Conservation (phyloP, 2,113 vertebrate species). For the Pelvicachromis taeniatus region DNA sequence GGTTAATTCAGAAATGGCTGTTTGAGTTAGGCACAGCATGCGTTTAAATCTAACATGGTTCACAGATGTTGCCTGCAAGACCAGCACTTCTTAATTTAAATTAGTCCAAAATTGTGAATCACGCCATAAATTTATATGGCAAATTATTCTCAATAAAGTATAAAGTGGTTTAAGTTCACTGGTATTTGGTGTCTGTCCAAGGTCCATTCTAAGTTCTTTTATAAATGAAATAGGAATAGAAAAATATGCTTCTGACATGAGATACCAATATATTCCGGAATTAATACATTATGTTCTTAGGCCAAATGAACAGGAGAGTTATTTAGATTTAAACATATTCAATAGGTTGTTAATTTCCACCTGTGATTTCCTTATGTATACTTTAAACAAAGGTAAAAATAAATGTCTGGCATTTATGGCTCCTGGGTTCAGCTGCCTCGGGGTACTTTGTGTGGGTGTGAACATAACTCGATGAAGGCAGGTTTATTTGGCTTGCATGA, state of each 20-base stretch:
- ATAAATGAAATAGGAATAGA: not conserved
- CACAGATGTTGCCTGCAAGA: not conserved
- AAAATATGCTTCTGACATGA: not conserved
- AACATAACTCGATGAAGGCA: conserved; percentile 37
- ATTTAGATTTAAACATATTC: not conserved
- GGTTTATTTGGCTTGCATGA: conserved; percentile 33
- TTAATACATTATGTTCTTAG: not conserved
- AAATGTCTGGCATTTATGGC: conserved; percentile 7
- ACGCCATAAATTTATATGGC: not conserved
- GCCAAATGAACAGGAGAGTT: not conserved
- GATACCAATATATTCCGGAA: not conserved
- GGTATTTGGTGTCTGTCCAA: not conserved
- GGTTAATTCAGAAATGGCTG: not conserved
- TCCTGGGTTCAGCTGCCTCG: conserved; percentile 8
- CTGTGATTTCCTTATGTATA: not conserved
- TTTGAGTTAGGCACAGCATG: not conserved
- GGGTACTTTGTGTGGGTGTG: not conserved
- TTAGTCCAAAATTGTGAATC: not conserved
- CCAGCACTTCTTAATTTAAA: not conserved
- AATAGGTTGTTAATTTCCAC: not conserved
- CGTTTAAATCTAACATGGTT: not conserved
- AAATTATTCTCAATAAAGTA: not conserved
- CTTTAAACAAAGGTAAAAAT: not conserved
- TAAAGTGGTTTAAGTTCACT: not conserved
- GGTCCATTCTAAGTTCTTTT: not conserved